Evolutionary conservation across 2,113 vertebrate genomes (phyloP), one percentile per base, ranked within the genome.

Genomic region (Hippoglossus stenolepis): DNA sequence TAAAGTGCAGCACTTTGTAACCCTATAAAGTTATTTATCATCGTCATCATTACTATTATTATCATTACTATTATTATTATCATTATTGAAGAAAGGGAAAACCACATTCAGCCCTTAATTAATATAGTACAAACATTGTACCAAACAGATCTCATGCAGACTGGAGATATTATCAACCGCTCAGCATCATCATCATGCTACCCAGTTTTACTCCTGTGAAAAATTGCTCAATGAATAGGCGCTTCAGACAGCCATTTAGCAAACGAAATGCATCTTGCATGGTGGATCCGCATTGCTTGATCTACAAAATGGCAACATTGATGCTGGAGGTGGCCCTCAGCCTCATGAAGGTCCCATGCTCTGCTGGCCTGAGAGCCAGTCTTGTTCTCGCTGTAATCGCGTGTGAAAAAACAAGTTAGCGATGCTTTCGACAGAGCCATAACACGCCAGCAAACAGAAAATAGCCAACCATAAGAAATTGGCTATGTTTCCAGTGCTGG

Each of bases 261-360:
- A 89, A 89, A 91, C 45, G 14, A 92, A 92, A 94, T 93, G 86
- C 90, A 92, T 93, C 89, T 90, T 92, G 85, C 93, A 91, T 90
- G 92, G 90, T 90, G 73, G 82, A 87, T 92, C 90, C 85, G 89
- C 26, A 23, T 71, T 87, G 86, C 88, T 80, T 75, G 84, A 92
- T 88, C 86, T 79, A 90, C 88, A 92, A 93, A 93, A 92, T 93
- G 89, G 83, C 79, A 77, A 90, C 92, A 93, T 93, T 93, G 93
- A 94, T 91, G 80, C 56, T 31, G 20, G 92, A 92, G 88, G 92
- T 93, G 86, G 84, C 86, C 76, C 56, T 71, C 49, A 35, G 85
- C 72, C 90, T 76, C 89, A 89, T 91, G 90, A 83, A 93, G 91
- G 91, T 93, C 93, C 68, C 93, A 91, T 91, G 93, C 84, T 93